phyloP scores from a whole-genome alignment of 2,113 vertebrate species.

The Nanorana parkeri region DNA sequence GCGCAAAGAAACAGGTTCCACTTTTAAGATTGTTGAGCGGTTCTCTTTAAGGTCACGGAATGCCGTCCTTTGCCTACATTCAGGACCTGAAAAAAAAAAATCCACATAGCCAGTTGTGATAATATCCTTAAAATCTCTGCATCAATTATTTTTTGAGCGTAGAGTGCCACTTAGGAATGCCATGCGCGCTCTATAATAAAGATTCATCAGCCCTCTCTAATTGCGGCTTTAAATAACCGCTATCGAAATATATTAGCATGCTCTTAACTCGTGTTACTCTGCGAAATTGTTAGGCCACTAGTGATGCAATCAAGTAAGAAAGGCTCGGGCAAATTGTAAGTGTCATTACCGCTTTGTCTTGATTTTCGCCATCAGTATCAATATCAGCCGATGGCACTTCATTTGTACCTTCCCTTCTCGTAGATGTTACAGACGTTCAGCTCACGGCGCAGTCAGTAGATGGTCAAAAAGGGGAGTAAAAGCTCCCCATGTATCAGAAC shows the following conservation, averaged over 20 bases:
- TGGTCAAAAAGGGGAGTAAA: background rate
- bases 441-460: constrained; percentile 7
- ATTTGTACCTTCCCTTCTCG: background rate
- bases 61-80: background rate
- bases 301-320: constrained; percentile 53
- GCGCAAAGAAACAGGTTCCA: no score
- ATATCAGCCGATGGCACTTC: background rate
- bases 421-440: background rate
- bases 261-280: constrained; percentile 49
- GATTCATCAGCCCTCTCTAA: constrained; percentile 54
- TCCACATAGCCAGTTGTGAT: constrained; percentile 13
- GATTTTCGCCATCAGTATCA: constrained; percentile 13
- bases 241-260: constrained; percentile 51
- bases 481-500: constrained; percentile 12
- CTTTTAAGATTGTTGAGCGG: no score
- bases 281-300: constrained; percentile 53
- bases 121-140: constrained; percentile 36
- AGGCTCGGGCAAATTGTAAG: constrained; percentile 21
- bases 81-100: constrained; percentile 13
- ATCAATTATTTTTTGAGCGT: constrained; percentile 45
- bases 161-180: constrained; percentile 29
- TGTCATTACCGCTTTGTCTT: constrained; percentile 14
- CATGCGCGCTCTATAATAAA: constrained; percentile 18
- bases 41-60: background rate
- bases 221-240: constrained; percentile 50